These are phyloP conservation scores for Mus minutoides DNA, from an alignment of 2,797 vertebrate genomes.

Conservation along the genomic window DNA sequence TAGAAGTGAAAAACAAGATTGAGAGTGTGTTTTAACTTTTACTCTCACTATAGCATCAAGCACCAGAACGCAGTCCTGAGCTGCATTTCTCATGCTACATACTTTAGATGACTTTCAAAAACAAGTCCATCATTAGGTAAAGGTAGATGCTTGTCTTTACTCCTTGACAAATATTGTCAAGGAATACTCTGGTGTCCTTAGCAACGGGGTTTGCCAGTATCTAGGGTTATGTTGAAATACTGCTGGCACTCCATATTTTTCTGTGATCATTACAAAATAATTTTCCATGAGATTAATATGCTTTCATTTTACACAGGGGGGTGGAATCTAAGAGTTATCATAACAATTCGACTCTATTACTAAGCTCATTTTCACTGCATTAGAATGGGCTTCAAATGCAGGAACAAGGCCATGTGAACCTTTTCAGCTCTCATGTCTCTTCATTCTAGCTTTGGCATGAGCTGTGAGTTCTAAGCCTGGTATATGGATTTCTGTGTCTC, in stretches of 20 bases:
- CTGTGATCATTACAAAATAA: neutral
- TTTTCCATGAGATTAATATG: neutral
- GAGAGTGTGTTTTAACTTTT: neutral
- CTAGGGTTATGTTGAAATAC: neutral
- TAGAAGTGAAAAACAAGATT: neutral
- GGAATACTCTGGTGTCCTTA: neutral
- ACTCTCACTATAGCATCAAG: neutral
- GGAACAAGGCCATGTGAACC: neutral
- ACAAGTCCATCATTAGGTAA: neutral
- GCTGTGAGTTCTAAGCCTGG: neutral
- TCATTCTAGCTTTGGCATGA: neutral
- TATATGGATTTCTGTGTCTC: neutral
- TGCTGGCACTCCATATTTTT: neutral
- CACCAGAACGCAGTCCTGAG: neutral
- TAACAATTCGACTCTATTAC: neutral
- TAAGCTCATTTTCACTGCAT: neutral
- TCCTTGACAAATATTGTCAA: neutral
- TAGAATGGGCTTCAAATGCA: neutral
- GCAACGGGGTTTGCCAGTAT: neutral
- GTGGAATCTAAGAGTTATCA: neutral
- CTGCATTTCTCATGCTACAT: conserved; percentile 14
- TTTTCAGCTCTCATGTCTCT: rapidly evolving
- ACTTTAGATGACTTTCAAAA: neutral
- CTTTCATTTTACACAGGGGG: neutral
- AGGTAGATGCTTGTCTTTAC: neutral